phyloP scores from a whole-genome alignment of 2,113 vertebrate species.

The Montifringilla adamsi region DNA sequence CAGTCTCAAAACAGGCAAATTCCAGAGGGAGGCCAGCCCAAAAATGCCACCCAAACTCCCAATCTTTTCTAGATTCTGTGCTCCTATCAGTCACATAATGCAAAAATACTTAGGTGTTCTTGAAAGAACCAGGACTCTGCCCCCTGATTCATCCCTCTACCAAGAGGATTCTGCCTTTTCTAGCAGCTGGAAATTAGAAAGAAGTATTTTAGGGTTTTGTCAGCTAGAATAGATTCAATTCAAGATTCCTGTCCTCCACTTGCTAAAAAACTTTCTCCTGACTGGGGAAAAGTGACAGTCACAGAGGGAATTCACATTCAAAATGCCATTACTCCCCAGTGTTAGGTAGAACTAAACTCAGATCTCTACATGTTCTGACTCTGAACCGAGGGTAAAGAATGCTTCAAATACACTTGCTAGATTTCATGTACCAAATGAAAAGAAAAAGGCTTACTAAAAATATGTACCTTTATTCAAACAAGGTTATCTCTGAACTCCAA shows the following conservation, averaged over 20 bases:
- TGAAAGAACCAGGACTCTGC: neutral
- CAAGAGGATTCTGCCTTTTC: neutral
- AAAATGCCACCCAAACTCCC: neutral
- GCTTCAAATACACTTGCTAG: neutral
- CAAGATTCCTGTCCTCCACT: neutral
- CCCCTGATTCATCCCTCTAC: neutral
- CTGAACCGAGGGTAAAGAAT: neutral
- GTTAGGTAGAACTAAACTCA: neutral
- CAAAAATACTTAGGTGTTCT: neutral
- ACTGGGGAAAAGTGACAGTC: neutral
- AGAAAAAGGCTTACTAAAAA: slow-evolving; percentile 71
- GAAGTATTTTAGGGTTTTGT: neutral
- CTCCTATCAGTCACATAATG: neutral
- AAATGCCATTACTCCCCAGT: neutral
- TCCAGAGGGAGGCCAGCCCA: neutral
- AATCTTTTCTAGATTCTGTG: neutral
- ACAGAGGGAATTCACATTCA: neutral
- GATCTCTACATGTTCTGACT: neutral
- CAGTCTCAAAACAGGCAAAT: neutral
- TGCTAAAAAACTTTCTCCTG: neutral
- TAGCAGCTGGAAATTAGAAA: neutral
- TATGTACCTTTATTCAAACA: slow-evolving; percentile 78
- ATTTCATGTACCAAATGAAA: neutral
- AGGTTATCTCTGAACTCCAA: slow-evolving; percentile 61
- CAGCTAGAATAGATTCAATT: neutral